Base-by-base conservation (phyloP, 2,113 vertebrate species). In the Spea multiplicata region DNA sequence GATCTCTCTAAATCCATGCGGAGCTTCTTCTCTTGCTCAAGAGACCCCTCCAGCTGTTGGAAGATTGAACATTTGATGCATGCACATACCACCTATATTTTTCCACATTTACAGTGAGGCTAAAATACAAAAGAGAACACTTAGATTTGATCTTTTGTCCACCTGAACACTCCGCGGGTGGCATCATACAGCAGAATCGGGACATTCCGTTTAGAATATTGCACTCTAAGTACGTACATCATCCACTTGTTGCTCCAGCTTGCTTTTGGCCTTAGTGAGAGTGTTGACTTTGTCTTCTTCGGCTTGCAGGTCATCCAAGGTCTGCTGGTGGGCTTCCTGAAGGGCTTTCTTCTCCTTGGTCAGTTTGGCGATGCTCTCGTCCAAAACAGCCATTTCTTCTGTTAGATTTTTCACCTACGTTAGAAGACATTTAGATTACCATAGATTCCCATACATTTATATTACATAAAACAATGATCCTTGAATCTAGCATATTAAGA, bases 1-100 rank as follows among this genome's bases (percentile, higher is more conserved):
- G 93, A 85, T 86, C 92, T 87, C 81, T 95, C 94, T 71, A 95
- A 83, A 46, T 95, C 94, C 93, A 95, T 93, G 9, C 89, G 88
- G 1, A 95, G 84, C 77, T 95, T 95, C 88, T 91, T 95, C 74
- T 95, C 94, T 90, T 95, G 94, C 81, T 95, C 94, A 75, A 94
- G 77, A 2, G 93, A 94, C 16, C 94, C 93, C 85, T 94, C 93
- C 68, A 94, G 89, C 92, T 94, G 81, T 75, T 13, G 72, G 62
- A 66, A 78, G 6, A 72, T 12, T 10, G 8, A 46, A 53, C 9
- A 48, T 81, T 82, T 80, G 55, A 71, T 44, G 4, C 3, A 12
- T 9, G 12, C 8, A 10, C 9, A 59, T 4, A 59, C 8, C 50
- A 10, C 4, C 55, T 4, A 12, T 53, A 53, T 6, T 53, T n/a